A percentile compares a stretch with the other conserved stretches of the same genome.
These are phyloP conservation scores for Megaceryle torquata DNA, from an alignment of 2,113 vertebrate genomes.

Conservation along the genomic window DNA sequence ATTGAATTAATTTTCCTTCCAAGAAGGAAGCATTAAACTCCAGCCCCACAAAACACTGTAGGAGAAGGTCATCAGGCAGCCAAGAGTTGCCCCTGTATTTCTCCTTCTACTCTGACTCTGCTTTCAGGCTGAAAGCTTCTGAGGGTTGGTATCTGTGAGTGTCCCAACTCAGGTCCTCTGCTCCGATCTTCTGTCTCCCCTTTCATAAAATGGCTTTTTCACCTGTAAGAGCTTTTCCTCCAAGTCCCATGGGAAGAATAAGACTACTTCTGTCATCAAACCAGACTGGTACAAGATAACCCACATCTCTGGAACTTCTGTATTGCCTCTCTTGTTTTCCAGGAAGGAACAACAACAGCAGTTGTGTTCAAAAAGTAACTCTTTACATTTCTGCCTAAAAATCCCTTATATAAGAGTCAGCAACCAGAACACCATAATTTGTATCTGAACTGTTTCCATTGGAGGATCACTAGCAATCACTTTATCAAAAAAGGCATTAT, in stretches of 20 bases:
- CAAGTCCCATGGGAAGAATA: neutral
- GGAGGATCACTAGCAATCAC: neutral
- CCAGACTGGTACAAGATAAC: neutral
- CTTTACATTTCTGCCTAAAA: neutral
- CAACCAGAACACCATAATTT: neutral
- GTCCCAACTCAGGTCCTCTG: neutral
- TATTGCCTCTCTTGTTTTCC: neutral
- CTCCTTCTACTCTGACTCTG: neutral
- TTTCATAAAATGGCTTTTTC: neutral
- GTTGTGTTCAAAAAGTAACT: neutral
- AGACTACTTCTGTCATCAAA: neutral
- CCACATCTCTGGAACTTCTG: neutral
- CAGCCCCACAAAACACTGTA: neutral
- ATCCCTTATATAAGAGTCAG: neutral
- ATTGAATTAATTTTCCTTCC: neutral
- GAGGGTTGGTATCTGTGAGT: neutral
- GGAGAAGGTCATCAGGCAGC: neutral
- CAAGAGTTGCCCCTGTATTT: neutral
- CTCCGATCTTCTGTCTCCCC: neutral
- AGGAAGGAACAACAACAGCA: neutral
- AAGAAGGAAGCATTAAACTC: neutral
- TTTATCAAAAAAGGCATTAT: neutral
- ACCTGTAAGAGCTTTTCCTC: neutral
- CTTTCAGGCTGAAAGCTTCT: neutral
- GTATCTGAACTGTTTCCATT: neutral